Evolutionary conservation across 1,140 invertebrate species (phyloP).

Genomic region (Telenomus remus): DNA sequence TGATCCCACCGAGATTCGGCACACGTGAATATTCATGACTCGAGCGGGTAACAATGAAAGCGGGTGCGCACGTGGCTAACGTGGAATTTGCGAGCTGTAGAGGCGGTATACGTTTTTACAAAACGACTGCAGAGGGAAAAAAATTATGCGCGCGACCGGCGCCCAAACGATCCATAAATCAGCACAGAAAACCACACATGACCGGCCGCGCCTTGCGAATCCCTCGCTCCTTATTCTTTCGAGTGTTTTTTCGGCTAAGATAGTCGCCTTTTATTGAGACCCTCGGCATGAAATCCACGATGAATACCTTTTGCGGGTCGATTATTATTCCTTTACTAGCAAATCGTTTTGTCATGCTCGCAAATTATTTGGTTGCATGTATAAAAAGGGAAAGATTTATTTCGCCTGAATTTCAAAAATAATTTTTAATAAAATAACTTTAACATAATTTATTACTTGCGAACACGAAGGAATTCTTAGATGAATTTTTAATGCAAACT

Average conservation of each 20-base stretch:
- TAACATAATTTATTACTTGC: no score
- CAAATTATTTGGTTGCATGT: no score
- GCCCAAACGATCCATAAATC: constrained; percentile 29
- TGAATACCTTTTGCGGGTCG: not conserved
- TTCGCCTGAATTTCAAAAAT: no score
- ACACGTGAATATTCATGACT: constrained; percentile 65
- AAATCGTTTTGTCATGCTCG: not conserved
- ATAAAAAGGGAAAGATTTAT: no score
- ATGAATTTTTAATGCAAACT: no score
- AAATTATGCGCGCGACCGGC: constrained; percentile 25
- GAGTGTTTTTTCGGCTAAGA: constrained; percentile 13
- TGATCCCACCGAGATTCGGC: constrained; percentile 25
- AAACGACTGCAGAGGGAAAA: constrained; percentile 12
- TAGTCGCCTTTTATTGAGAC: constrained; percentile 21
- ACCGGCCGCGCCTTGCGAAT: constrained; percentile 1
- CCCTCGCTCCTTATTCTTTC: constrained; percentile 17
- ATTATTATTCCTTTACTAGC: not conserved
- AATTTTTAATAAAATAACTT: no score
- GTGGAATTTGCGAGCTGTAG: constrained; percentile 24
- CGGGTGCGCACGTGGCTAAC: constrained; percentile 49
- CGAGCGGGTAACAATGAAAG: constrained; percentile 58
- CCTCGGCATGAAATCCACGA: not conserved
- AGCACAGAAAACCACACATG: constrained; percentile 10
- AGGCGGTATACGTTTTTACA: constrained; percentile 9
- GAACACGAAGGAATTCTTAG: no score